A percentile compares a stretch with the other conserved stretches of the same genome.
phyloP scores from a whole-genome alignment of 2,888 invertebrate genomes.

The Clusia tigrina region DNA sequence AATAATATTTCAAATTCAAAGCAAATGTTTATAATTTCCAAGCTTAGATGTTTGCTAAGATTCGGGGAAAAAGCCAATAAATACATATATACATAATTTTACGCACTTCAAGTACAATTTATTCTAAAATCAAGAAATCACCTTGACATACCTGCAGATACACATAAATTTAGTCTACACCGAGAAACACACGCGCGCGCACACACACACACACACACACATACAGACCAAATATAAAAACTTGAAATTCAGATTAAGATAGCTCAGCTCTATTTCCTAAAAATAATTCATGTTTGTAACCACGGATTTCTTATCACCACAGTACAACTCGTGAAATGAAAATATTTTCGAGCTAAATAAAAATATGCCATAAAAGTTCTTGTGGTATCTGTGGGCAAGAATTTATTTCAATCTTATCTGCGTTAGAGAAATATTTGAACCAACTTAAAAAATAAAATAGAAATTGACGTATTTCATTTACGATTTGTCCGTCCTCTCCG shows the following conservation, averaged over 20 bases:
- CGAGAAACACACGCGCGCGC: constrained; percentile 21
- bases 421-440: not conserved
- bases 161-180: no score
- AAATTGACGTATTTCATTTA: no score
- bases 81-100: not conserved
- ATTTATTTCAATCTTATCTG: constrained; percentile 47
- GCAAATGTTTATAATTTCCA: not conserved
- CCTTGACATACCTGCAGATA: constrained; percentile 59
- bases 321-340: constrained; percentile 36
- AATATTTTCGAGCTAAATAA: constrained; percentile 56
- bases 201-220: no score
- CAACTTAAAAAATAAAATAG: no score
- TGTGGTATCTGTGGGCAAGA: constrained; percentile 37
- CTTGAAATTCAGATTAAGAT: not conserved
- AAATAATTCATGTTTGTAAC: not conserved
- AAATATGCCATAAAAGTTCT: constrained; percentile 55
- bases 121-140: constrained; percentile 35
- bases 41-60: not conserved
- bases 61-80: not conserved
- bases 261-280: not conserved
- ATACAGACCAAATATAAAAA: no score
- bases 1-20: no score
- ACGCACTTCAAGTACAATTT: constrained; percentile 11
- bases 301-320: constrained; percentile 24
- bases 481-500: no score